A percentile compares a stretch with the other conserved stretches of the same genome.
These are phyloP conservation scores for Mythimna impura DNA, from an alignment of 2,888 invertebrate species.

Conservation along the genomic window DNA sequence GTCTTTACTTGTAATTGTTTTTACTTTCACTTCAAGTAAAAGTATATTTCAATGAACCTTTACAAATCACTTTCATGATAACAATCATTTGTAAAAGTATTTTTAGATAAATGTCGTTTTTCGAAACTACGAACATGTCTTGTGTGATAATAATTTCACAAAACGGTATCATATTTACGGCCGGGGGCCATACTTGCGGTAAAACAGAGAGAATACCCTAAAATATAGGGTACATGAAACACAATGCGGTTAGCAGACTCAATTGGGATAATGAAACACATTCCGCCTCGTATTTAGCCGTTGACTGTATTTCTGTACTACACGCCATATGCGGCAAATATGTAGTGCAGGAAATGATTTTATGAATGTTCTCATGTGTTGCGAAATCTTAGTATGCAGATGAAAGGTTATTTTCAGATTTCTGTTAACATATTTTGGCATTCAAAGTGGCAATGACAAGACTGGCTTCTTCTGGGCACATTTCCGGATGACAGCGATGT, in stretches of 20 bases:
- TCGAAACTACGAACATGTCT: not conserved
- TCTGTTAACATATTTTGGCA: not conserved
- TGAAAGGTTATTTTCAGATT: constrained; percentile 7
- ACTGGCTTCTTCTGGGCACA: too few species aligned
- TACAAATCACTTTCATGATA: constrained; percentile 3
- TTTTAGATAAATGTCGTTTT: not conserved
- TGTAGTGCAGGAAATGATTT: constrained; percentile 8
- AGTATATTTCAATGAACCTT: constrained; percentile 7
- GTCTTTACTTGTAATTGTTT: not conserved
- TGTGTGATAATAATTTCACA: not conserved
- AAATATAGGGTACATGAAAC: constrained; percentile 7
- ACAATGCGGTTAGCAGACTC: constrained; percentile 28
- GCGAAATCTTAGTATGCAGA: constrained; percentile 18
- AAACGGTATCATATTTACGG: not conserved
- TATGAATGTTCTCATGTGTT: constrained; percentile 6
- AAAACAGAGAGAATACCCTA: not conserved
- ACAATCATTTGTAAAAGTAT: not conserved
- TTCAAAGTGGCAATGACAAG: too few species aligned
- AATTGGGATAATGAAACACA: constrained; percentile 11
- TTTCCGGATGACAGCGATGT: too few species aligned
- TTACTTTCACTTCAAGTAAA: constrained; percentile 40
- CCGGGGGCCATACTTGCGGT: not conserved
- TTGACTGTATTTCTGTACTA: not conserved
- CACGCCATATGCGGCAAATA: constrained; percentile 12
- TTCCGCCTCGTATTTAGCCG: constrained; percentile 6